A percentile compares a stretch with the other conserved stretches of the same genome.
Conservation (phyloP, 2,888 invertebrate species). For the Drosophila multiciliata region DNA sequence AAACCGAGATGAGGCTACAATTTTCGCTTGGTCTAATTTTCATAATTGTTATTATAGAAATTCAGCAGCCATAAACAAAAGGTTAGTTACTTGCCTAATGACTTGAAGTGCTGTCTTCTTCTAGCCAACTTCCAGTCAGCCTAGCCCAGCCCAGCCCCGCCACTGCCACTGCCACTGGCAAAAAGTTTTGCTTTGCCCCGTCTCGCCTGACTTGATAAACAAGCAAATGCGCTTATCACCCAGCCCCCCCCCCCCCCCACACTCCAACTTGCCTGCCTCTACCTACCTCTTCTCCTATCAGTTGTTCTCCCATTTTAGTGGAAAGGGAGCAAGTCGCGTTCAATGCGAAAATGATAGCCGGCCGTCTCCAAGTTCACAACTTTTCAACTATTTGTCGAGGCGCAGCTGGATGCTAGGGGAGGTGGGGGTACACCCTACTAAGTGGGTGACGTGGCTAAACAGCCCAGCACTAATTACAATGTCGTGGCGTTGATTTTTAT, state of each 20-base stretch:
- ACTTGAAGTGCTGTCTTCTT: conserved; percentile 61
- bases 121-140: conserved; percentile 7
- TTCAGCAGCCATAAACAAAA: conserved; percentile 80
- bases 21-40: conserved; percentile 68
- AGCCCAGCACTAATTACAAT: conserved; percentile 70
- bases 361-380: conserved; percentile 66
- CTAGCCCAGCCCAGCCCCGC: background rate
- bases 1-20: background rate
- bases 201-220: conserved; percentile 68
- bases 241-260: background rate
- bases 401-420: background rate
- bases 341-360: conserved; percentile 80
- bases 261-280: conserved; percentile 17
- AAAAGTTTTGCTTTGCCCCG: conserved; percentile 39
- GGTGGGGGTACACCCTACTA: background rate
- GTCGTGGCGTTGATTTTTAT: conserved; percentile 74
- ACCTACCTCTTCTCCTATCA: conserved; percentile 25
- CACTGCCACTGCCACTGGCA: conserved; percentile 20
- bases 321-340: conserved; percentile 40
- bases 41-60: conserved; percentile 81
- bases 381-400: conserved; percentile 69
- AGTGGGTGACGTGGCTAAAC: conserved; percentile 37
- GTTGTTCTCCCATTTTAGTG: conserved; percentile 9
- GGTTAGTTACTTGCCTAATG: conserved; percentile 82
- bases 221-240: conserved; percentile 79